Evolutionary conservation across 1,140 invertebrate species (phyloP), one percentile per base, ranked within the genome.

Genomic region (Helicoverpa armigera): DNA sequence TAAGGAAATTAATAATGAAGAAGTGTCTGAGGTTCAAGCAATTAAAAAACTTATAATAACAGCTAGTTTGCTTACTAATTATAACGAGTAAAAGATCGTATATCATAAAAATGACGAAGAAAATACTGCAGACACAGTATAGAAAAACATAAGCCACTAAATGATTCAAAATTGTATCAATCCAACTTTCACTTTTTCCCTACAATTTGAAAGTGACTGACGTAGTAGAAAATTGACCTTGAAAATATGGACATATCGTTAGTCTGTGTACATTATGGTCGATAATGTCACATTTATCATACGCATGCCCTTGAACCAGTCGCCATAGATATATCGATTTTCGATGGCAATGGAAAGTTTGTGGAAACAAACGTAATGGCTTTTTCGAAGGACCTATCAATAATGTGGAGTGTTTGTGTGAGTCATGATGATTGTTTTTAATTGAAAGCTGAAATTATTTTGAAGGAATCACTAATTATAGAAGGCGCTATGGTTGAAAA

Each of bases 221-320:
- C 29, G 61, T 65, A n/a, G 35, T 10, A n/a, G 3, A 10, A 16
- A 12, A 16, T 16, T 14, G 11, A 13, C 35, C 35, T n/a, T 65
- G 29, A 43, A 43, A 65, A 65, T 48, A 65, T 31, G 1, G 43
- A 43, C 18, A 58, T 16, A 58, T 58, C 56, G 56, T 65, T 16
- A 65, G 12, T 4, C 4, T 35, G 23, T 48, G 43, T 50, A 12
- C 43, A 18, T 65, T 50, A 50, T 67, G 43, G 11, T 67, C 63
- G 63, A 67, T 67, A 67, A 50, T 18, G 12, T 67, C 12, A 5
- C n/a, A 67, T 67, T 67, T 48, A 67, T 67, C 63, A 67, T 50
- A 50, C 35, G 50, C 50, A 7, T 12, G 43, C n/a, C 63, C 63
- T 67, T 67, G 63, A 50, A 67, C 58, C 13, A 23, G 35, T 48